Base-by-base conservation (phyloP, 2,797 vertebrate species). In the Halcyon chelicuti region DNA sequence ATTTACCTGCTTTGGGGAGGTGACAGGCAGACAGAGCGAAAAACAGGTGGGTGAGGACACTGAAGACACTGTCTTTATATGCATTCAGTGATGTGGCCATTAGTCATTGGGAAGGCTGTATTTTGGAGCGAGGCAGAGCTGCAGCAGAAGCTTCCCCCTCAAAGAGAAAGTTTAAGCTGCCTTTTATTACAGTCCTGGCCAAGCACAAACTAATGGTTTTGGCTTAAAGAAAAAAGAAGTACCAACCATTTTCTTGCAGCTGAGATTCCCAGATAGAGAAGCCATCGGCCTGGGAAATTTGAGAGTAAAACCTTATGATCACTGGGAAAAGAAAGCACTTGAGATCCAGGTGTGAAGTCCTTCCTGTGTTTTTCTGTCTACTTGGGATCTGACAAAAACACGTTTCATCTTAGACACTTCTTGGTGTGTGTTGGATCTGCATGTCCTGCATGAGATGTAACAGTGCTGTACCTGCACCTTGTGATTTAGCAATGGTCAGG, bases 1-100 rank as follows among this genome's bases (percentile, higher is more conserved):
- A 96, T 95, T 91, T 89, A 96, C 94, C 90, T 94, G 77, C 47
- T 87, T 73, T 67, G 29, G 82, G 85, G 81, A 91, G 66, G 74
- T 83, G 82, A 84, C 81, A 84, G 92, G 23, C 84, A 80, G 55
- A 85, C 31, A 68, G 86, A 72, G 47, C 0, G 2, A 86, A 90
- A 95, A 85, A 61, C 95, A 96, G 96, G 86, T 92, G 94, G 65
- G 79, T 78, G 65, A 94, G 51, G 63, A 37, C 68, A 4, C 47
- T 33, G 42, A 26, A 83, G 76, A 65, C 28, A 20, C 42, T 76
- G 14, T 75, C 31, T 67, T 76, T 40, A 35, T 55, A 8, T 2
- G 2, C 9, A 6, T 37, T 73, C 21, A 19, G 65, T 1, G 8
- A 5, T 29, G 54, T 71, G 66, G 85, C 65, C 8, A 1, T 94